These are phyloP conservation scores for Parelbella ahira DNA, from an alignment of 2,888 invertebrate genomes.

Conservation along the genomic window DNA sequence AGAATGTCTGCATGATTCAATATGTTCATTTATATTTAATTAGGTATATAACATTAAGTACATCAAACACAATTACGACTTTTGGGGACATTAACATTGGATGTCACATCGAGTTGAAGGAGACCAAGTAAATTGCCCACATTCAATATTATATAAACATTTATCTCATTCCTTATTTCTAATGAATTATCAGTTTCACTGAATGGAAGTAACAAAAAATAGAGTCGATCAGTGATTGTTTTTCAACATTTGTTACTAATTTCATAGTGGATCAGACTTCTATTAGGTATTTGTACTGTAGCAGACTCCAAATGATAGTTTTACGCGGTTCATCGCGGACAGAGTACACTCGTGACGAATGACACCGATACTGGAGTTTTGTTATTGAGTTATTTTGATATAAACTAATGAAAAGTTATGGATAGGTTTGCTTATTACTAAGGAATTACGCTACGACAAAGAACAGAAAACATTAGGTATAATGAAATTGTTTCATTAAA, in stretches of 20 bases:
- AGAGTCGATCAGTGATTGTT: slow-evolving; percentile 9
- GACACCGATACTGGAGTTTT: too few species aligned
- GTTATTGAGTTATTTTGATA: too few species aligned
- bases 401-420: too few species aligned
- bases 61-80: slow-evolving; percentile 25
- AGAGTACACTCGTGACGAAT: too few species aligned
- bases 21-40: slow-evolving; percentile 20
- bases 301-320: slow-evolving; percentile 9
- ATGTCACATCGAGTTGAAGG: slow-evolving; percentile 10
- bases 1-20: slow-evolving; percentile 19
- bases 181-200: slow-evolving; percentile 16
- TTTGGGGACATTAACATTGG: slow-evolving; percentile 17
- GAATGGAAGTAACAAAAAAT: slow-evolving; percentile 10
- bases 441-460: too few species aligned
- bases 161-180: slow-evolving; percentile 12
- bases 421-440: too few species aligned
- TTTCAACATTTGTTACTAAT: slow-evolving; percentile 1
- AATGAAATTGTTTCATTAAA: too few species aligned
- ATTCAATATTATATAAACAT: slow-evolving; percentile 5
- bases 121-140: neutral
- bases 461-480: too few species aligned
- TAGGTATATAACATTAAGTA: slow-evolving; percentile 24
- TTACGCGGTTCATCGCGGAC: too few species aligned
- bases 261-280: slow-evolving; percentile 11
- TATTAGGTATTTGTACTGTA: slow-evolving; percentile 18